Percentiles rank a stretch among this genome's conserved stretches.
Conservation (phyloP, 2,797 vertebrate genomes). For the Eospalax fontanierii region DNA sequence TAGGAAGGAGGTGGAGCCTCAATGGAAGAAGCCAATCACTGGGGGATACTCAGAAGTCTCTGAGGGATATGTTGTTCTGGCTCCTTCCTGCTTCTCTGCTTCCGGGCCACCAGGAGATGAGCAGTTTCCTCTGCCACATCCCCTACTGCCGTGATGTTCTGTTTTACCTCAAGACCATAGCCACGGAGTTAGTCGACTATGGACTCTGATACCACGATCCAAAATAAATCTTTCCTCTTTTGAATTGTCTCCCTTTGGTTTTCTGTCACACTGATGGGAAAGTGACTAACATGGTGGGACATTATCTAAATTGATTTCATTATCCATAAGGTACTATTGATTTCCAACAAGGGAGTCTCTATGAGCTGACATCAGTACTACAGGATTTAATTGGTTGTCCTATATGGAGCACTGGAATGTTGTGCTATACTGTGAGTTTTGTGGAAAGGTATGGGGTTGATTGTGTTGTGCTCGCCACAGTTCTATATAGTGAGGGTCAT, state of each 20-base stretch:
- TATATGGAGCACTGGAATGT: no score
- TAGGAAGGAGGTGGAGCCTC: not conserved
- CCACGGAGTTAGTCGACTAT: not conserved
- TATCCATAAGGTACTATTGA: not conserved
- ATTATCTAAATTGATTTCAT: not conserved
- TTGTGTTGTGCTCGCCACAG: not conserved
- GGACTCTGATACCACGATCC: not conserved
- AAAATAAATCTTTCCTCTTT: not conserved
- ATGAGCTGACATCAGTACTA: not conserved
- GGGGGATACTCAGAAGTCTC: no score
- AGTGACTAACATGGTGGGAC: not conserved
- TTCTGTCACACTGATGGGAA: not conserved
- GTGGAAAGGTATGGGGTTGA: no score
- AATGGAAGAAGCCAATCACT: not conserved
- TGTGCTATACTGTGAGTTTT: accelerated
- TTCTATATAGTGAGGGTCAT: not conserved
- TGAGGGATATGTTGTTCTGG: not conserved
- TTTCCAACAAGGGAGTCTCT: not conserved
- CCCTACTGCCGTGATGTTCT: no score
- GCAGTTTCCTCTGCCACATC: not conserved
- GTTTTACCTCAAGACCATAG: not conserved
- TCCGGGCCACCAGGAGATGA: no score
- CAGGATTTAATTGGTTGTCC: accelerated
- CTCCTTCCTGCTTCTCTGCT: not conserved
- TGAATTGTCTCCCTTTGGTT: not conserved